Evolutionary conservation across 2,113 vertebrate species (phyloP).

Genomic region (Sinocyclocheilus maitianheensis): DNA sequence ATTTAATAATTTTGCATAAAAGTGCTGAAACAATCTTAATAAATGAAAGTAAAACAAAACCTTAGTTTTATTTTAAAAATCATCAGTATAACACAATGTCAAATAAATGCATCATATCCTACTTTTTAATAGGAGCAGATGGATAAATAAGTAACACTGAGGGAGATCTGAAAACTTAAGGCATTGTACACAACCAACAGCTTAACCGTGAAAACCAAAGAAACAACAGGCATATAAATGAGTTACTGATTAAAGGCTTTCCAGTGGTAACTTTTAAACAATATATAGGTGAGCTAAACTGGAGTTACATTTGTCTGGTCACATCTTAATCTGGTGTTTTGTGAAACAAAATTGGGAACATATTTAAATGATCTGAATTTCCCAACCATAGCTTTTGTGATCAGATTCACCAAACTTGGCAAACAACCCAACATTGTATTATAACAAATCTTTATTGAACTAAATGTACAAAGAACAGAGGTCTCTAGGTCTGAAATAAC

Average conservation of each 20-base stretch:
- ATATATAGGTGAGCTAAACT: neutral
- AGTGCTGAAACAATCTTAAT: neutral
- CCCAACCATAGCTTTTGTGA: neutral
- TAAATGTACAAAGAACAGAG: neutral
- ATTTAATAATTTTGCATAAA: neutral
- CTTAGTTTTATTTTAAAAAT: neutral
- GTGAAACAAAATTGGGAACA: neutral
- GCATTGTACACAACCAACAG: neutral
- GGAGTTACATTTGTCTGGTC: neutral
- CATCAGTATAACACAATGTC: neutral
- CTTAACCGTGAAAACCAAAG: neutral
- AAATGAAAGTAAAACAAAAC: neutral
- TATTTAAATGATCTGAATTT: neutral
- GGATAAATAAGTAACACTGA: conserved; percentile 8
- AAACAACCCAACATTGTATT: neutral
- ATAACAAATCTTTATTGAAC: neutral
- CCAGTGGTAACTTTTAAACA: neutral
- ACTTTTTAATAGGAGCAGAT: conserved; percentile 10
- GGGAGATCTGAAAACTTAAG: neutral
- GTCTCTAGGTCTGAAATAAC: neutral
- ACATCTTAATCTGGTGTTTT: neutral
- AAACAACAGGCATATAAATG: neutral
- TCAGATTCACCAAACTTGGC: neutral
- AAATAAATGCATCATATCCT: neutral
- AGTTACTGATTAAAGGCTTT: neutral